Conservation (phyloP, 1,140 invertebrate species). For the Pissodes strobi region DNA sequence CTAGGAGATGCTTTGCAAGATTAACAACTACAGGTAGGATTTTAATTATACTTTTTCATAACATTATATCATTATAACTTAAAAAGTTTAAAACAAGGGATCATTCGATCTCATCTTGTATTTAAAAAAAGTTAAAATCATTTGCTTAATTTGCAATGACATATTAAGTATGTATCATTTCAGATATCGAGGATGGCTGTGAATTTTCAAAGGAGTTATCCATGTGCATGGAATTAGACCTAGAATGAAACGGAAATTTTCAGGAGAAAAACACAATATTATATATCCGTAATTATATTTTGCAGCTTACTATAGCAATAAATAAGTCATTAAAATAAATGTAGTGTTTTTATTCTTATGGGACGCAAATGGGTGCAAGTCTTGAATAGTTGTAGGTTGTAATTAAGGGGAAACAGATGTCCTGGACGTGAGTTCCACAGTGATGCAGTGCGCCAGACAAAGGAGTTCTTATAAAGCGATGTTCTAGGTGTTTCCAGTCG, state of each 20-base stretch:
- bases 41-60: background rate
- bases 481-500: no score
- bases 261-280: no score
- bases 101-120: background rate
- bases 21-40: conserved; percentile 43
- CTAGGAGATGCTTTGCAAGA: conserved; percentile 46
- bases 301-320: no score
- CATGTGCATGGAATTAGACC: conserved; percentile 46
- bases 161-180: background rate
- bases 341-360: no score
- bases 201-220: conserved; percentile 45
- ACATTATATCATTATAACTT: background rate
- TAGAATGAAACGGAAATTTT: conserved; percentile 38
- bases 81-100: background rate
- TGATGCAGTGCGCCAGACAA: no score
- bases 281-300: no score
- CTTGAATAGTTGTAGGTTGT: no score
- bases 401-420: no score
- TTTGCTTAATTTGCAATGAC: background rate
- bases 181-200: conserved; percentile 46
- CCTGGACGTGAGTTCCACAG: no score
- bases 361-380: no score
- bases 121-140: background rate
- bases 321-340: no score
- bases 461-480: no score